These are phyloP conservation scores for Adelognathus sp. DNA, from an alignment of 2,888 invertebrate genomes.

Conservation along the genomic window DNA sequence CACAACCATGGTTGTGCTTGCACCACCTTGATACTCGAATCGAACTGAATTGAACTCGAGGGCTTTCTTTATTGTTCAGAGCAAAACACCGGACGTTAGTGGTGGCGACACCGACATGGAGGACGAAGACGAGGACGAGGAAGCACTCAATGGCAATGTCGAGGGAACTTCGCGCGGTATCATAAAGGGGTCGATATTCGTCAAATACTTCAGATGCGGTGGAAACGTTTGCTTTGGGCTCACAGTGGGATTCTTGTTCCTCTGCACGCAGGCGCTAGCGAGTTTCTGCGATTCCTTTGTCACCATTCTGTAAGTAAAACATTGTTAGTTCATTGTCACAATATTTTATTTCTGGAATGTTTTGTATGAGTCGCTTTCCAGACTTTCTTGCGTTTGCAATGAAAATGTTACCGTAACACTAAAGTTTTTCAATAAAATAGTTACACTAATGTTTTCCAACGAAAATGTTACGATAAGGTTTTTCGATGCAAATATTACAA, in stretches of 20 bases:
- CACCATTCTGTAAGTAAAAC: slow-evolving; percentile 72
- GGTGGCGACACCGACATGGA: slow-evolving; percentile 71
- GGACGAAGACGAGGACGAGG: slow-evolving; percentile 72
- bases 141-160: slow-evolving; percentile 70
- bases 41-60: too few relatives aligned
- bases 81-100: slow-evolving; percentile 74
- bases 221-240: slow-evolving; percentile 81
- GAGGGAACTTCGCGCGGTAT: slow-evolving; percentile 81
- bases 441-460: too few relatives aligned
- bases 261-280: slow-evolving; percentile 84
- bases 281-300: slow-evolving; percentile 88
- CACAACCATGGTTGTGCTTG: too few relatives aligned
- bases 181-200: slow-evolving; percentile 80
- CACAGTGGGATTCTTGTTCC: slow-evolving; percentile 81
- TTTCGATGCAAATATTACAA: too few relatives aligned
- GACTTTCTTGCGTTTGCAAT: too few relatives aligned
- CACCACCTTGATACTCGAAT: too few relatives aligned
- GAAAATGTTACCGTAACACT: too few relatives aligned
- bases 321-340: neutral
- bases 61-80: slow-evolving; percentile 67
- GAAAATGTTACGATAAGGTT: too few relatives aligned
- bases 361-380: too few relatives aligned
- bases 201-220: slow-evolving; percentile 83
- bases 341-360: too few relatives aligned
- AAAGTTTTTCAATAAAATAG: too few relatives aligned